Percentiles rank a stretch among this genome's conserved stretches.
phyloP scores from a whole-genome alignment of 2,113 vertebrate species.

The Daboia siamensis region DNA sequence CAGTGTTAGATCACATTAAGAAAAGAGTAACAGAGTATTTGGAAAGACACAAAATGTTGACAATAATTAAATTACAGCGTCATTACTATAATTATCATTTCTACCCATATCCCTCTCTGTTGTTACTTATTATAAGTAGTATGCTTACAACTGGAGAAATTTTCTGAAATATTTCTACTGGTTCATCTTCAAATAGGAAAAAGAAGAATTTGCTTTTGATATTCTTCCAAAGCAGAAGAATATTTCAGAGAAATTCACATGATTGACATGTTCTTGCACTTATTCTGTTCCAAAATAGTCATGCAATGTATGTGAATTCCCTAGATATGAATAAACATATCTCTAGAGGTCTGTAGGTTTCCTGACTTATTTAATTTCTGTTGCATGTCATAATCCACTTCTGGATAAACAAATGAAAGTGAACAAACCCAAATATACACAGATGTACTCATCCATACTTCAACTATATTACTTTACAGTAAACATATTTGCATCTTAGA shows the following conservation, averaged over 20 bases:
- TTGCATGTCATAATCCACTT: neutral
- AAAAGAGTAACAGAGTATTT: conserved; percentile 38
- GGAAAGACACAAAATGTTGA: conserved; percentile 36
- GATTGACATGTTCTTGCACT: neutral
- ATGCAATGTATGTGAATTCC: neutral
- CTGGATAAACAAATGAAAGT: neutral
- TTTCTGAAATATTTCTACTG: neutral
- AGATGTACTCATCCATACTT: neutral
- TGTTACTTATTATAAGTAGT: neutral
- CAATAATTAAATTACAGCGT: conserved; percentile 49
- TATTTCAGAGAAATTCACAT: neutral
- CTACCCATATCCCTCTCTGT: neutral
- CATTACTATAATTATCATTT: neutral
- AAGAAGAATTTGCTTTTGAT: neutral
- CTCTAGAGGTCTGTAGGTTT: neutral
- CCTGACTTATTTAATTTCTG: neutral
- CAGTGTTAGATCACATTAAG: conserved; percentile 37
- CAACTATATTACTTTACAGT: neutral
- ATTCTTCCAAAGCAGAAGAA: neutral
- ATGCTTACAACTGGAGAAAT: neutral
- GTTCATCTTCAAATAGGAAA: neutral
- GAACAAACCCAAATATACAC: neutral
- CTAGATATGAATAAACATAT: neutral
- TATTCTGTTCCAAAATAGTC: neutral
- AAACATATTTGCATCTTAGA: neutral